These are phyloP conservation scores for Enteromius viviparus DNA, from an alignment of 2,797 vertebrate genomes.

Conservation along the genomic window DNA sequence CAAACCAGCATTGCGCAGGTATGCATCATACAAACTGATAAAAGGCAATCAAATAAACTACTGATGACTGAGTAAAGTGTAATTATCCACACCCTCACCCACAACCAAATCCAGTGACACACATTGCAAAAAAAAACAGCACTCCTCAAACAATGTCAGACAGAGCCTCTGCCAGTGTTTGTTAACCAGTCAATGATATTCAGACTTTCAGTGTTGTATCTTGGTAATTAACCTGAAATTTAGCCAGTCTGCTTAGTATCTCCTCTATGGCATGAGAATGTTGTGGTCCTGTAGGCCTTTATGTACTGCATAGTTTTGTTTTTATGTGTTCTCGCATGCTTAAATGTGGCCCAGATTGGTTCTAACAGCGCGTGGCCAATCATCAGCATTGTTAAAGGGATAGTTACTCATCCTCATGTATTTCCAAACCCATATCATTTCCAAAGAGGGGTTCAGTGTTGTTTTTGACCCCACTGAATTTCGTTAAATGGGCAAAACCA, in stretches of 20 bases:
- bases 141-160: neutral
- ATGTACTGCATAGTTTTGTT: slow-evolving; percentile 16
- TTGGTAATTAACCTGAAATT: slow-evolving; percentile 29
- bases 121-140: slow-evolving; percentile 2
- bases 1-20: neutral
- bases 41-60: neutral
- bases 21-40: neutral
- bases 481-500: neutral
- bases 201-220: neutral
- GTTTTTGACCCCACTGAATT: neutral
- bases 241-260: slow-evolving; percentile 42
- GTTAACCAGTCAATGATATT: neutral
- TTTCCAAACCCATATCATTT: neutral
- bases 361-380: slow-evolving; percentile 37
- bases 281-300: slow-evolving; percentile 1
- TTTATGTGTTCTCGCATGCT: slow-evolving; percentile 26
- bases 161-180: neutral
- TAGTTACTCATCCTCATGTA: neutral
- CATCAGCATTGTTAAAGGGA: slow-evolving; percentile 15
- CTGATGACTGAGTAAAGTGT: slow-evolving; percentile 5
- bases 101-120: neutral
- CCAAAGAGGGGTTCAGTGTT: neutral
- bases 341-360: slow-evolving; percentile 42
- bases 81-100: neutral
- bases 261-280: neutral